These are phyloP conservation scores for Chalcosyrphus nemorum DNA, from an alignment of 2,888 invertebrate species.

Conservation along the genomic window DNA sequence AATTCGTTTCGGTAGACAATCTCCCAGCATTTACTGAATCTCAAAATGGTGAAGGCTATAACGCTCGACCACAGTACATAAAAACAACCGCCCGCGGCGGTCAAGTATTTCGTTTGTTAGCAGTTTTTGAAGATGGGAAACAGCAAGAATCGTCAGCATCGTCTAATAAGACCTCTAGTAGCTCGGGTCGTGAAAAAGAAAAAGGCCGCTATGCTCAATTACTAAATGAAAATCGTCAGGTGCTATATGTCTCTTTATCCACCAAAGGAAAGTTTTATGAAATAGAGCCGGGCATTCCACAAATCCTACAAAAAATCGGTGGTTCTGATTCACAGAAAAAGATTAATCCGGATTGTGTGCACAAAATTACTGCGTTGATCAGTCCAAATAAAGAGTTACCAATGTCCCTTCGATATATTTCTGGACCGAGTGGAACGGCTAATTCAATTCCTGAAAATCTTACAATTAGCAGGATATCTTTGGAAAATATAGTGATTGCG, in stretches of 20 bases:
- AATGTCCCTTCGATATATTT: slow-evolving; percentile 79
- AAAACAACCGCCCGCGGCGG: slow-evolving; percentile 88
- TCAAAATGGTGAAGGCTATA: slow-evolving; percentile 74
- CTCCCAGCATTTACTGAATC: slow-evolving; percentile 82
- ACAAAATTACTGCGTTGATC: slow-evolving; percentile 79
- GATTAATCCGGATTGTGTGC: slow-evolving; percentile 81
- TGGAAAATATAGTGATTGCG: slow-evolving; percentile 82
- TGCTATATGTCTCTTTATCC: slow-evolving; percentile 89
- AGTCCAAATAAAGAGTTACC: slow-evolving; percentile 78
- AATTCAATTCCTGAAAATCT: slow-evolving; percentile 80
- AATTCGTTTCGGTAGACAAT: slow-evolving; percentile 82
- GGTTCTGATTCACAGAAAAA: slow-evolving; percentile 77
- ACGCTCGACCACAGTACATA: slow-evolving; percentile 84
- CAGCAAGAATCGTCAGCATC: slow-evolving; percentile 76
- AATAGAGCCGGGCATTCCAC: slow-evolving; percentile 84
- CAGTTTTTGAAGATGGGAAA: slow-evolving; percentile 88
- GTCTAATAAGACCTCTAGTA: slow-evolving; percentile 69
- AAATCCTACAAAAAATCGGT: slow-evolving; percentile 79
- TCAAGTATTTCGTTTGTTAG: slow-evolving; percentile 88
- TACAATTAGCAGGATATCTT: slow-evolving; percentile 78
- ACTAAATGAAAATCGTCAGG: slow-evolving; percentile 88
- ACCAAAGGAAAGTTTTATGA: slow-evolving; percentile 90
- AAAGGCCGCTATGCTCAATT: slow-evolving; percentile 87
- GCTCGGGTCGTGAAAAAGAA: slow-evolving; percentile 80
- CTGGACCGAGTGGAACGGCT: slow-evolving; percentile 78